Evolutionary conservation across 2,888 invertebrate genomes (phyloP).

Genomic region (Fragum whitleyi): DNA sequence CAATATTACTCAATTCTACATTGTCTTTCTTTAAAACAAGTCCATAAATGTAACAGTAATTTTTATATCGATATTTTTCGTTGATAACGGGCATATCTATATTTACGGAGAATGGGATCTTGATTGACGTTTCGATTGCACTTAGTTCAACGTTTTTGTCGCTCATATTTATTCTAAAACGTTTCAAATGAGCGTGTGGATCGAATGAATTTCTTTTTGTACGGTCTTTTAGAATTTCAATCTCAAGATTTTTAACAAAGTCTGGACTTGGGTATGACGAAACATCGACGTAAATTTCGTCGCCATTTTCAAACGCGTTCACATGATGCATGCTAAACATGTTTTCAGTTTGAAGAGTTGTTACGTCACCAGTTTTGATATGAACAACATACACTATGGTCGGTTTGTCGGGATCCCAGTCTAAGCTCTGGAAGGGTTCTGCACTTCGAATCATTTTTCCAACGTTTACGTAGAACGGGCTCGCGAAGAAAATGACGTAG

Average conservation of each 20-base stretch:
- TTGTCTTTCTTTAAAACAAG: slow-evolving; percentile 77
- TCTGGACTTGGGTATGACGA: slow-evolving; percentile 77
- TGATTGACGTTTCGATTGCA: slow-evolving; percentile 52
- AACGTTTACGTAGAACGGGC: slow-evolving; percentile 79
- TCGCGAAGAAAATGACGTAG: slow-evolving; percentile 79
- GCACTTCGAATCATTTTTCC: slow-evolving; percentile 74
- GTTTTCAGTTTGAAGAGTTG: slow-evolving; percentile 67
- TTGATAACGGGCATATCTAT: slow-evolving; percentile 82
- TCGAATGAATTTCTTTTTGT: slow-evolving; percentile 71
- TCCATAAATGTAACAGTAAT: slow-evolving; percentile 81
- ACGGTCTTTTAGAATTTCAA: slow-evolving; percentile 70
- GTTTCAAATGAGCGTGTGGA: slow-evolving; percentile 70
- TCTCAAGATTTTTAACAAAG: slow-evolving; percentile 74
- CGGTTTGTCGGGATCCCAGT: slow-evolving; percentile 73
- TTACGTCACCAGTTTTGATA: slow-evolving; percentile 69
- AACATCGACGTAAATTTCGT: slow-evolving; percentile 75
- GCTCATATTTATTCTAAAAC: slow-evolving; percentile 74
- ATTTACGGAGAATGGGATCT: slow-evolving; percentile 63
- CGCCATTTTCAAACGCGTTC: slow-evolving; percentile 77
- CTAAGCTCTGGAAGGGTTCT: slow-evolving; percentile 76
- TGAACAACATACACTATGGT: slow-evolving; percentile 76
- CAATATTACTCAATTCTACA: slow-evolving; percentile 67
- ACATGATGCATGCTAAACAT: slow-evolving; percentile 82
- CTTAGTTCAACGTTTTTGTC: slow-evolving; percentile 37
- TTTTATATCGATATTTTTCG: slow-evolving; percentile 73